Evolutionary conservation across 92 coral and sea anemone species (phyloP).

Genomic region (Paramuricea clavata): DNA sequence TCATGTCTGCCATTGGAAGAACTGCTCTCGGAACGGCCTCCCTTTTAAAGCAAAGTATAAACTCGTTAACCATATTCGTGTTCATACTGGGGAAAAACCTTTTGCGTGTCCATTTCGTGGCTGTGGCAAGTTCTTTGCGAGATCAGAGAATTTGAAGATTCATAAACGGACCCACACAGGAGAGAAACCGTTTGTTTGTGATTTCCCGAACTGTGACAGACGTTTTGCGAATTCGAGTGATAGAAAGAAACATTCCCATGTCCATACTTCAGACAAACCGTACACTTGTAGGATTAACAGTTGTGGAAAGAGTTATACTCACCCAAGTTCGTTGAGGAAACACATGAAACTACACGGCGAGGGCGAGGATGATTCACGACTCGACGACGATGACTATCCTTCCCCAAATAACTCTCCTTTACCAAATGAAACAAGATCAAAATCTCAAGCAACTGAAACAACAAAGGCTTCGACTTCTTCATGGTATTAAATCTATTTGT

Average conservation of each 20-base stretch:
- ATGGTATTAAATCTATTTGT: conserved; percentile 34
- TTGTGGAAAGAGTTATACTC: conserved; percentile 98
- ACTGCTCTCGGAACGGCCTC: conserved; percentile 92
- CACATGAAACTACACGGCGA: conserved; percentile 97
- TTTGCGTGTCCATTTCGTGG: conserved; percentile 99
- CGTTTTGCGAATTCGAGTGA: conserved; percentile 99
- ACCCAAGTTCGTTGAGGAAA: conserved; percentile 96
- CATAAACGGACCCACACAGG: conserved; percentile 99
- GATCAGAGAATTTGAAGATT: conserved; percentile 97
- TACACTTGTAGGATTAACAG: conserved; percentile 97
- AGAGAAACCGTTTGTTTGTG: conserved; percentile 97
- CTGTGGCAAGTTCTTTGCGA: conserved; percentile 98
- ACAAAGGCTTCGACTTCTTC: conserved; percentile 22
- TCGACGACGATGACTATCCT: conserved; percentile 45
- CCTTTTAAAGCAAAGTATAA: conserved; percentile 99
- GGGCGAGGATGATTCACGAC: conserved; percentile 41
- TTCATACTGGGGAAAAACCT: conserved; percentile 98
- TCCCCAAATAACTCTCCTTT: conserved; percentile 29
- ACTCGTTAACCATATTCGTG: conserved; percentile 95
- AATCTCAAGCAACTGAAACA: conserved; percentile 42
- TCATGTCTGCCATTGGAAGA: conserved; percentile 97
- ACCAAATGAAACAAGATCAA: conserved; percentile 19
- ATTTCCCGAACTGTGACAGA: conserved; percentile 95
- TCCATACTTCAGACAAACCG: conserved; percentile 98
- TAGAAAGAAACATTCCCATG: conserved; percentile 98